Evolutionary conservation across 2,113 vertebrate genomes (phyloP).

Genomic region (Erpornis zantholeuca): DNA sequence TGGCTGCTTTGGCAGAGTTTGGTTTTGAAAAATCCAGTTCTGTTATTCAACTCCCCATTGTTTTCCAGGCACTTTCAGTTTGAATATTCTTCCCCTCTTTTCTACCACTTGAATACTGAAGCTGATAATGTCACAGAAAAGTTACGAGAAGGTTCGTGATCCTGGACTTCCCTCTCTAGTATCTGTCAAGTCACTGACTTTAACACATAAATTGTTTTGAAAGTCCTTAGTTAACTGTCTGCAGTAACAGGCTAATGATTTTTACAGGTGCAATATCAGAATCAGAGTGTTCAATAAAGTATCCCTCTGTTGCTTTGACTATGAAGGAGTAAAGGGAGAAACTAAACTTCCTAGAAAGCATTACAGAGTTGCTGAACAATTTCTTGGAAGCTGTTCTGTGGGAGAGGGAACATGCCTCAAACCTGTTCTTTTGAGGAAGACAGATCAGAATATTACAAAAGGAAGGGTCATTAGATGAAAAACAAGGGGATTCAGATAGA

Average conservation of each 20-base stretch:
- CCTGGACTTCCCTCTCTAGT: not conserved
- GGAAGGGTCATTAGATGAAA: not conserved
- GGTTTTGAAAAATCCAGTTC: not conserved
- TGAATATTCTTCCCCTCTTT: not conserved
- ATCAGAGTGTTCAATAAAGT: not conserved
- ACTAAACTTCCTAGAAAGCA: not conserved
- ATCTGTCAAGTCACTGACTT: not conserved
- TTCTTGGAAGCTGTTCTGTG: not conserved
- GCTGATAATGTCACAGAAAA: not conserved
- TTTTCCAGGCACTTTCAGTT: not conserved
- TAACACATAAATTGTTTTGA: not conserved
- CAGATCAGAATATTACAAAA: not conserved
- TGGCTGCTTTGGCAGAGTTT: not conserved
- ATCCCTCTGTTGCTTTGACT: not conserved
- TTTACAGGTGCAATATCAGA: not conserved
- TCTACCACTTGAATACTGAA: not conserved
- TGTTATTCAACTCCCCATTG: not conserved
- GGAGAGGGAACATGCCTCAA: not conserved
- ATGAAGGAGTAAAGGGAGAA: not conserved
- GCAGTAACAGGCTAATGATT: not conserved
- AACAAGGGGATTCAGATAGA: not conserved
- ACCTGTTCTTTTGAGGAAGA: not conserved
- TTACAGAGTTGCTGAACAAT: not conserved
- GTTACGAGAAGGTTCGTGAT: not conserved
- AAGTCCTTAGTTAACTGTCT: not conserved